A percentile compares a stretch with the other conserved stretches of the same genome.
phyloP scores from a whole-genome alignment of 1,140 invertebrate species.

The Drosophila setifemur region DNA sequence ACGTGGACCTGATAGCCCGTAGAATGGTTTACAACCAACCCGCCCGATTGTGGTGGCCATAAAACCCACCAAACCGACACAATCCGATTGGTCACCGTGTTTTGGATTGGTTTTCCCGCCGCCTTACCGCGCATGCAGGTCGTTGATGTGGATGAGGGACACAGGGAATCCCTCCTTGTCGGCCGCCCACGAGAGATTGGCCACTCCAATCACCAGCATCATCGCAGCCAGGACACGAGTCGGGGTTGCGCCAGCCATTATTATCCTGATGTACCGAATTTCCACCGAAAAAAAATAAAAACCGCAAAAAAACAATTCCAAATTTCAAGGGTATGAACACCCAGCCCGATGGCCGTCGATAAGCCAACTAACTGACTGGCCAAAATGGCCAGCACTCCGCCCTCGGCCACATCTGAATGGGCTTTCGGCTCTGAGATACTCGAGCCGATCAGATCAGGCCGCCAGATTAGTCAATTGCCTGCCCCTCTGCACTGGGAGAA shows the following conservation, averaged over 20 bases:
- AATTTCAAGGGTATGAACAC: background rate
- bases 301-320: background rate
- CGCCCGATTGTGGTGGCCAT: background rate
- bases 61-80: conserved; percentile 16
- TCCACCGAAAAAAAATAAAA: background rate
- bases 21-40: conserved; percentile 6
- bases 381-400: conserved; percentile 3
- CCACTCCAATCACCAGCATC: background rate
- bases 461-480: background rate
- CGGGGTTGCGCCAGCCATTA: conserved; percentile 1
- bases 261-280: no score
- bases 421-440: background rate
- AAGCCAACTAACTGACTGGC: conserved; percentile 61
- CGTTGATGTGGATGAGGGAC: conserved; percentile 91
- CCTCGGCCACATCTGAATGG: conserved; percentile 18
- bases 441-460: conserved; percentile 9
- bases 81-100: conserved; percentile 1
- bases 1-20: background rate
- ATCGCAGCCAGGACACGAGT: background rate
- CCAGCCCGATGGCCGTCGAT: conserved; percentile 82
- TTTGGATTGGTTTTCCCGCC: background rate
- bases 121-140: conserved; percentile 89
- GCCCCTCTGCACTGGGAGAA: background rate
- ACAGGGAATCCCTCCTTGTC: conserved; percentile 84
- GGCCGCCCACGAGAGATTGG: conserved; percentile 1